Percentiles rank a stretch among this genome's conserved stretches.
Conservation (phyloP, 2,113 vertebrate genomes). For the Acrocephalus kingi region DNA sequence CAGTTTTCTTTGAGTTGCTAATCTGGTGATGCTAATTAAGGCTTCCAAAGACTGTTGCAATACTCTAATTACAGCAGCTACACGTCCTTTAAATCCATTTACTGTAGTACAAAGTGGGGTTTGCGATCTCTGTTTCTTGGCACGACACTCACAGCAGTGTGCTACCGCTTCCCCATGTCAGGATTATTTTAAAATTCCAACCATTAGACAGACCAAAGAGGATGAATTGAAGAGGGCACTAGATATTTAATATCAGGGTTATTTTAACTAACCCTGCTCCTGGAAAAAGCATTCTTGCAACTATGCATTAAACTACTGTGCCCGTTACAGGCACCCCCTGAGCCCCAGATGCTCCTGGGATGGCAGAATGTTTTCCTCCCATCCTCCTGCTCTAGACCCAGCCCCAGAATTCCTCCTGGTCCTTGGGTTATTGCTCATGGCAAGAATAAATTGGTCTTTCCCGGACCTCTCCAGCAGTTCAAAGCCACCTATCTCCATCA, state of each 20-base stretch:
- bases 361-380: not conserved
- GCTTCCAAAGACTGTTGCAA: not conserved
- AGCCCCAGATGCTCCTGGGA: not conserved
- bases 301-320: too few relatives aligned
- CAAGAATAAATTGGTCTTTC: not conserved
- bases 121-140: not conserved
- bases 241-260: not conserved
- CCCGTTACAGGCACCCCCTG: fast-evolving
- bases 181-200: not conserved
- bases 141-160: not conserved
- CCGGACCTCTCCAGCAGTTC: not conserved
- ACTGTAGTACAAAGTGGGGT: not conserved
- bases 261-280: not conserved
- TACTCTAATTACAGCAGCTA: not conserved
- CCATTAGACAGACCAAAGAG: not conserved
- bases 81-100: not conserved
- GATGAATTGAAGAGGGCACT: not conserved
- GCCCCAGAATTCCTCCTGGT: not conserved
- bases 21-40: conserved; percentile 38
- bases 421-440: not conserved
- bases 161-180: fast-evolving
- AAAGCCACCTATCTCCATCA: not conserved
- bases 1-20: not conserved
- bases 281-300: not conserved
- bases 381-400: not conserved